Conservation (phyloP, 2,797 vertebrate genomes). For the Streptopelia turtur region DNA sequence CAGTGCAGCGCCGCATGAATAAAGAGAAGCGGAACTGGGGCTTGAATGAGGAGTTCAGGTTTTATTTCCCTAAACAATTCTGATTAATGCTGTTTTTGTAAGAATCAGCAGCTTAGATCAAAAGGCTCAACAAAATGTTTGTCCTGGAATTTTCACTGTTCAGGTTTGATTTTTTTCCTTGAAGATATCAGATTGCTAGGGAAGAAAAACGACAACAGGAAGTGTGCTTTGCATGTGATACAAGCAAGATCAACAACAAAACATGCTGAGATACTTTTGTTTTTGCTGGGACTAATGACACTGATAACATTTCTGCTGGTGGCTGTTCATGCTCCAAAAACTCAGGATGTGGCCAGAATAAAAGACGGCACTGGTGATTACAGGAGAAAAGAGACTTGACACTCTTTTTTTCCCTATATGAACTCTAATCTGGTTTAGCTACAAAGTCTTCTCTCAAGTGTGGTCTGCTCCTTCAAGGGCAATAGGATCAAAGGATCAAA, state of each 20-base stretch:
- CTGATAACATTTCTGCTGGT: conserved; percentile 4
- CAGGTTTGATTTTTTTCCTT: conserved; percentile 29
- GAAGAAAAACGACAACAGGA: conserved; percentile 30
- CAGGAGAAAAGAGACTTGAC: background rate
- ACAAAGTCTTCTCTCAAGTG: background rate
- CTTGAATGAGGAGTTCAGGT: background rate
- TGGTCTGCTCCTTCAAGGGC: background rate
- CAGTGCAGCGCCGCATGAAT: background rate
- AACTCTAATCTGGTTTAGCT: background rate
- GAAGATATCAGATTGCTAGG: background rate
- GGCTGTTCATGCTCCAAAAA: background rate
- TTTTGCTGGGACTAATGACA: conserved; percentile 3
- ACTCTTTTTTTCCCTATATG: background rate
- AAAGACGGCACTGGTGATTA: background rate
- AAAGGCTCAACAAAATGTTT: conserved; percentile 27
- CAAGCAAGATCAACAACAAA: conserved; percentile 24
- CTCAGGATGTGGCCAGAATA: background rate
- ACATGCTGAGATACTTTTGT: background rate
- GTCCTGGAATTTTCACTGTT: background rate
- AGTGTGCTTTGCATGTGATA: background rate
- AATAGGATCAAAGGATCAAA: background rate
- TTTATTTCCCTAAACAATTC: conserved; percentile 24
- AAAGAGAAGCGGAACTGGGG: background rate
- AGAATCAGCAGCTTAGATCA: conserved; percentile 11
- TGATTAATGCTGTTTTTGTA: conserved; percentile 20